phyloP scores from a whole-genome alignment of 2,113 vertebrate genomes.

The Parus major region DNA sequence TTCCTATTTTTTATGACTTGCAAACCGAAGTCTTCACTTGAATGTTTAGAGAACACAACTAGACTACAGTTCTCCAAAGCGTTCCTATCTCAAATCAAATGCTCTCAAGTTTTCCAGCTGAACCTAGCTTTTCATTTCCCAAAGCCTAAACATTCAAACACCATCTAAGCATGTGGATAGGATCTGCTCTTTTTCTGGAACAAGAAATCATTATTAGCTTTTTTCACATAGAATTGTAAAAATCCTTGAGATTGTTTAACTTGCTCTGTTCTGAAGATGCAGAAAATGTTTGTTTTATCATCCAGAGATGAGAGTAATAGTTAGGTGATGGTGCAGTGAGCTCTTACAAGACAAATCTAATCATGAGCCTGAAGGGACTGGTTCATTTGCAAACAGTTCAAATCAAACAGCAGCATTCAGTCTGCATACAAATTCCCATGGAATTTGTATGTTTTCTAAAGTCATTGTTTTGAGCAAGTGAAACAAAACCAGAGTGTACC shows the following conservation, averaged over 20 bases:
- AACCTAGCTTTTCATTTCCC: background rate
- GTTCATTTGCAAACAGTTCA: conserved; percentile 3
- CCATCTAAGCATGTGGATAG: background rate
- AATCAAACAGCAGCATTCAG: background rate
- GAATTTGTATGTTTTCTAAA: conserved; percentile 1
- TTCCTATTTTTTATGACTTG: background rate
- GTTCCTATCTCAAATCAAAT: background rate
- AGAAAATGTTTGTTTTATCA: background rate
- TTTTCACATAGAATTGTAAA: background rate
- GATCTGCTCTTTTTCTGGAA: background rate
- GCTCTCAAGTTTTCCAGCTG: background rate
- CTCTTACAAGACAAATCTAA: background rate
- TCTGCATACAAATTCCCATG: background rate
- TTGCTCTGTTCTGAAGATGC: background rate
- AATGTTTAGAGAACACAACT: background rate
- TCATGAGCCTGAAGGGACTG: background rate
- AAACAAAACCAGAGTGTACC: background rate
- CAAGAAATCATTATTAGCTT: background rate
- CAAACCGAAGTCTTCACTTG: background rate
- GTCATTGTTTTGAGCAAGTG: background rate
- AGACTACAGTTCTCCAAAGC: background rate
- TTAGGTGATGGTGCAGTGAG: background rate
- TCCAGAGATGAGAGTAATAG: background rate
- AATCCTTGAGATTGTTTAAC: background rate
- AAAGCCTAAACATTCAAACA: background rate